These are phyloP conservation scores for Hypothenemus hampei DNA, from an alignment of 1,140 invertebrate genomes.

Conservation along the genomic window DNA sequence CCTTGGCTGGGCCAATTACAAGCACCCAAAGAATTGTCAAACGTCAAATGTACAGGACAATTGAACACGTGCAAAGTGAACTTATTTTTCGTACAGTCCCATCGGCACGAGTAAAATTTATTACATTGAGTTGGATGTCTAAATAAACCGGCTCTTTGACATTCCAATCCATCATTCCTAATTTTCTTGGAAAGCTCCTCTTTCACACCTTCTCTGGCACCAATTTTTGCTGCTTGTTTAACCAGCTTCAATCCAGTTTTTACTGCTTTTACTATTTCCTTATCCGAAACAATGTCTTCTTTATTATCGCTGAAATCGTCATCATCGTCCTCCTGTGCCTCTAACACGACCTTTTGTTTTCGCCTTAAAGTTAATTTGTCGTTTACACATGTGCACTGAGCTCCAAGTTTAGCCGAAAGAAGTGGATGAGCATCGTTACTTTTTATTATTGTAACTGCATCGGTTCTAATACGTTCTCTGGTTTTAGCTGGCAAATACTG, in stretches of 20 bases:
- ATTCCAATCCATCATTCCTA: slow-evolving; percentile 61
- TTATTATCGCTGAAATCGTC: slow-evolving; percentile 30
- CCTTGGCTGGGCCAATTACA: slow-evolving; percentile 82
- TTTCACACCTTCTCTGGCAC: slow-evolving; percentile 34
- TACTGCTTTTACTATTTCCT: slow-evolving; percentile 32
- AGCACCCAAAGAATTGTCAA: slow-evolving; percentile 67
- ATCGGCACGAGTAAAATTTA: slow-evolving; percentile 81
- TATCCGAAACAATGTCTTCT: slow-evolving; percentile 24
- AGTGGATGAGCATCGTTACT: slow-evolving; percentile 50
- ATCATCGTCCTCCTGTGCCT: slow-evolving; percentile 32
- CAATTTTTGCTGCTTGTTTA: slow-evolving; percentile 34
- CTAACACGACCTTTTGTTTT: slow-evolving; percentile 37
- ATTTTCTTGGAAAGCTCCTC: too few species aligned
- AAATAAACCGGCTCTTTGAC: slow-evolving; percentile 74
- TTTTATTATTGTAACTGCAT: slow-evolving; percentile 37
- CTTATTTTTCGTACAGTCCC: slow-evolving; percentile 72
- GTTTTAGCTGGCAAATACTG: slow-evolving; percentile 32
- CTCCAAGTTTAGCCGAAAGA: slow-evolving; percentile 63
- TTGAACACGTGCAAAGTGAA: slow-evolving; percentile 76
- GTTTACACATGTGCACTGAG: slow-evolving; percentile 67
- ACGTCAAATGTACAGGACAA: slow-evolving; percentile 75
- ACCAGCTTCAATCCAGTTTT: slow-evolving; percentile 32
- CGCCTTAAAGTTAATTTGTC: slow-evolving; percentile 55
- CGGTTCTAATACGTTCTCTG: slow-evolving; percentile 28
- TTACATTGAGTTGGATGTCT: slow-evolving; percentile 77